Percentiles rank a stretch among this genome's conserved stretches.
Evolutionary conservation across 2,113 vertebrate species (phyloP).

Genomic region (Laticauda colubrina): DNA sequence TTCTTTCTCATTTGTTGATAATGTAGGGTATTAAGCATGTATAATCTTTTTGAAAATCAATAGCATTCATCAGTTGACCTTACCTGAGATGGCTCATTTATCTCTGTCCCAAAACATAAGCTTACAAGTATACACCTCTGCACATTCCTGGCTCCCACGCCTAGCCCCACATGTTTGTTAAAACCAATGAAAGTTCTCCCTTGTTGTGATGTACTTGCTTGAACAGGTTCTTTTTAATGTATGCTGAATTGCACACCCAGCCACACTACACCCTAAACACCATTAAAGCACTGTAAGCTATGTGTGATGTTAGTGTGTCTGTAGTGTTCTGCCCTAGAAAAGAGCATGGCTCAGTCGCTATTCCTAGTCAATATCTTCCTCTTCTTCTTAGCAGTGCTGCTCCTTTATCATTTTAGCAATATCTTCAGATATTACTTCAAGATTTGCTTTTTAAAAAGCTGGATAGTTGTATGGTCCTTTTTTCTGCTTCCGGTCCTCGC

Average conservation of each 20-base stretch:
- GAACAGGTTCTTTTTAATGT: not conserved
- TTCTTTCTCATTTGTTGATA: not conserved
- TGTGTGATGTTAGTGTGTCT: not conserved
- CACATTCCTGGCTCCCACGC: not conserved
- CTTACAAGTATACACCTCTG: not conserved
- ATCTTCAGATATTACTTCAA: slow-evolving; percentile 22
- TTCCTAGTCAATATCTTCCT: not conserved
- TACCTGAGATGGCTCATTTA: not conserved
- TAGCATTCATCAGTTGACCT: not conserved
- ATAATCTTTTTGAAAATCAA: not conserved
- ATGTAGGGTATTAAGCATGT: not conserved
- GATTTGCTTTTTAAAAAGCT: not conserved
- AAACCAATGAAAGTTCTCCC: not conserved
- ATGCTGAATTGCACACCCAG: not conserved
- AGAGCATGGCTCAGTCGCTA: not conserved
- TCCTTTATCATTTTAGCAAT: slow-evolving; percentile 9
- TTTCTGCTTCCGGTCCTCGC: not conserved
- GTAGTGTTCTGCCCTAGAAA: not conserved
- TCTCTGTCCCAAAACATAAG: not conserved
- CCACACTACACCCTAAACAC: not conserved
- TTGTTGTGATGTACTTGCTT: not conserved
- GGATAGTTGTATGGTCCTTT: not conserved
- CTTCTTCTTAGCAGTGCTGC: not conserved
- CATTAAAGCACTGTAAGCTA: not conserved
- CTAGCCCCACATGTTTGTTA: not conserved